Conservation (phyloP, 2,113 vertebrate species). For the Urocynchramus pylzowi region DNA sequence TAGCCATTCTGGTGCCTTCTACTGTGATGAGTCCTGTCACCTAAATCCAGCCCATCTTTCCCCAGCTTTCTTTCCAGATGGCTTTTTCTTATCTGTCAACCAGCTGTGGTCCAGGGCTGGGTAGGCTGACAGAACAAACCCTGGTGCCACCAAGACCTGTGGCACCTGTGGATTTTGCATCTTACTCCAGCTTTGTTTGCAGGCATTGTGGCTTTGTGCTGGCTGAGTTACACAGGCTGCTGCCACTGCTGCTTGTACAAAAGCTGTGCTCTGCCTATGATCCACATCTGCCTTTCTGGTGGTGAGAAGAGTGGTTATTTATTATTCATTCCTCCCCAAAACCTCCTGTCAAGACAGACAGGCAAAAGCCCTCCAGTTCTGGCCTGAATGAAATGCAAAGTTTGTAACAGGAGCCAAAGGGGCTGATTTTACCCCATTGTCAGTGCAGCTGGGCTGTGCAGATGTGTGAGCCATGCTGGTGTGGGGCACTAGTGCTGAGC, state of each 20-base stretch:
- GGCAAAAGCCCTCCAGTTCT: background rate
- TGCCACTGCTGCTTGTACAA: background rate
- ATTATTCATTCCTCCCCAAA: background rate
- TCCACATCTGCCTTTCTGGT: background rate
- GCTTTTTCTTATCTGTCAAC: background rate
- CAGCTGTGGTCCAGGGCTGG: background rate
- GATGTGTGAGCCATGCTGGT: background rate
- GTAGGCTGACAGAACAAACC: background rate
- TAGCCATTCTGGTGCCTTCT: background rate
- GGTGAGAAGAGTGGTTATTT: background rate
- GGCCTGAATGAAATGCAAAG: background rate
- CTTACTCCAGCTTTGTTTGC: background rate
- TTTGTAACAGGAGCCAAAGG: background rate
- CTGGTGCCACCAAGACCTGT: background rate
- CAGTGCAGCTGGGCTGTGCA: background rate
- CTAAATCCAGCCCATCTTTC: background rate
- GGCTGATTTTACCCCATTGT: background rate
- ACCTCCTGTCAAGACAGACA: background rate
- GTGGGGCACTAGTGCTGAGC: background rate
- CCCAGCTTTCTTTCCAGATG: background rate
- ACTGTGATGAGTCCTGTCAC: background rate
- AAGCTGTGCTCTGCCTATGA: accelerated
- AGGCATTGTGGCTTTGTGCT: background rate
- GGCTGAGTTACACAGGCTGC: background rate
- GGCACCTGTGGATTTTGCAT: background rate